Percentiles rank a stretch among this genome's conserved stretches.
Evolutionary conservation across 2,113 vertebrate species (phyloP).

Genomic region (Aptenodytes patagonicus): DNA sequence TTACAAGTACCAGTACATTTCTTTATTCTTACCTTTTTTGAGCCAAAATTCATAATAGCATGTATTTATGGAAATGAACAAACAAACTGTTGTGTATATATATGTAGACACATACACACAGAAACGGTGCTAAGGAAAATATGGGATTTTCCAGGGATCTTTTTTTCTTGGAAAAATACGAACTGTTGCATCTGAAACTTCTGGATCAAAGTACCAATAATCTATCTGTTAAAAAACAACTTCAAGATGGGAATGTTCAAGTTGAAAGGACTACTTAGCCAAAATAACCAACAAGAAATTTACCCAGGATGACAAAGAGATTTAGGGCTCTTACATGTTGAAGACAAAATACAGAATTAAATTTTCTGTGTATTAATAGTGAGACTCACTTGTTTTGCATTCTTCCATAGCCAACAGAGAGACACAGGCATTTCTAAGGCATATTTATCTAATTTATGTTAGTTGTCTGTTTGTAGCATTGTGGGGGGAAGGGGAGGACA

Average conservation of each 20-base stretch:
- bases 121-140: background rate
- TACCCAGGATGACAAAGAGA: background rate
- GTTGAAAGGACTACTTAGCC: background rate
- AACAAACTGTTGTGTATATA: background rate
- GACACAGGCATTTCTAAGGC: background rate
- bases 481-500: fast-evolving
- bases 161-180: background rate
- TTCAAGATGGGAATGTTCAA: background rate
- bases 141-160: background rate
- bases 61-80: background rate
- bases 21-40: background rate
- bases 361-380: background rate
- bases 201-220: background rate
- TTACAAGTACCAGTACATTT: background rate
- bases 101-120: background rate
- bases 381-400: background rate
- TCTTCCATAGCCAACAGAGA: background rate
- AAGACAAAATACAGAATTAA: background rate
- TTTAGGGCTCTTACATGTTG: background rate
- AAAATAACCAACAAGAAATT: background rate
- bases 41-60: background rate
- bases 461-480: background rate
- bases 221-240: background rate
- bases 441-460: background rate
- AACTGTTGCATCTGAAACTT: background rate